Percentiles rank a stretch among this genome's conserved stretches.
phyloP scores from a whole-genome alignment of 2,888 invertebrate genomes.

The Drosophila fulvimacula region DNA sequence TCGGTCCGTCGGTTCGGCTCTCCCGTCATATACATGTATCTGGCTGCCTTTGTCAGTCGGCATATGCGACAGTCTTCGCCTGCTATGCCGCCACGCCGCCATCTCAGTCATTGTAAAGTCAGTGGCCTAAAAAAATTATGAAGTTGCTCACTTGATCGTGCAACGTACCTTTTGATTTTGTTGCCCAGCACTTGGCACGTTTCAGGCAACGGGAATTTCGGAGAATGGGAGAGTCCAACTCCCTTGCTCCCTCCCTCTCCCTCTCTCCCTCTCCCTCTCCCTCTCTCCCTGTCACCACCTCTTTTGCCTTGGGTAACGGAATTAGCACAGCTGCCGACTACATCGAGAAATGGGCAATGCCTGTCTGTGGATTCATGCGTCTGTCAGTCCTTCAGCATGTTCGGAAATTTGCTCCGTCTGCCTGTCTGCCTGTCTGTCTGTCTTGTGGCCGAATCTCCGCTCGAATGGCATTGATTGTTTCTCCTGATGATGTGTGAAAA shows the following conservation, averaged over 20 bases:
- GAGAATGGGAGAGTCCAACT: conserved; percentile 5
- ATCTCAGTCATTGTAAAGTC: conserved; percentile 71
- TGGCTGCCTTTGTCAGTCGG: conserved; percentile 16
- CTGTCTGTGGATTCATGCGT: conserved; percentile 26
- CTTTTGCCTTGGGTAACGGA: neutral
- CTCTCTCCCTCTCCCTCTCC: neutral
- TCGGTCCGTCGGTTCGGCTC: neutral
- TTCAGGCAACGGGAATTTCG: conserved; percentile 45
- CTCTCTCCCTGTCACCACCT: neutral
- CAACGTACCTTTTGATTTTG: conserved; percentile 82
- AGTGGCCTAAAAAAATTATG: conserved; percentile 80
- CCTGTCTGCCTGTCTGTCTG: conserved; percentile 1
- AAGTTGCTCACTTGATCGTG: conserved; percentile 83
- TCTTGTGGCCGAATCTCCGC: conserved; percentile 20
- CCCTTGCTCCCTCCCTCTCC: neutral
- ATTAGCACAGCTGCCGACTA: conserved; percentile 49
- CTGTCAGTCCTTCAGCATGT: conserved; percentile 7
- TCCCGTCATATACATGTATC: conserved; percentile 7
- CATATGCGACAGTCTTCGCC: conserved; percentile 14
- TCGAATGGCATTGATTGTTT: conserved; percentile 69
- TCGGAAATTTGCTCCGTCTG: conserved; percentile 2
- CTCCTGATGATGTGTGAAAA: conserved; percentile 75
- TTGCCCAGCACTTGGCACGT: conserved; percentile 82
- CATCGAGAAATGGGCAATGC: conserved; percentile 41
- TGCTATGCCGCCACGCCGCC: conserved; percentile 23